phyloP scores from a whole-genome alignment of 2,888 invertebrate genomes.

The Microctonus hyperodae region DNA sequence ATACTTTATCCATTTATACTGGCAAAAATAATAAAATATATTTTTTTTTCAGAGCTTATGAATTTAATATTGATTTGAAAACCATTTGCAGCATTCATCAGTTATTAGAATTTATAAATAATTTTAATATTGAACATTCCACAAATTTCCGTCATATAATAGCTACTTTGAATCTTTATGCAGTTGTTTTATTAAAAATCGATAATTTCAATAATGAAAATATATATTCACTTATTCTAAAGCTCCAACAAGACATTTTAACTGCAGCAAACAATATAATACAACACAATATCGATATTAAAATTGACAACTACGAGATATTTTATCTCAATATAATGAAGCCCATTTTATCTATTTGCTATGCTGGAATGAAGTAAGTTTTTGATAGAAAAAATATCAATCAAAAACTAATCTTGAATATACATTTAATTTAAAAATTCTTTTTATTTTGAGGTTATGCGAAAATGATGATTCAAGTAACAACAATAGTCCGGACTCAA shows the following conservation, averaged over 20 bases:
- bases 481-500: too few species aligned
- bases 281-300: neutral
- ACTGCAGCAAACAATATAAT: neutral
- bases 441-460: neutral
- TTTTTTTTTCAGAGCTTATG: slow-evolving; percentile 34
- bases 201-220: neutral
- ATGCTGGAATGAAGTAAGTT: neutral
- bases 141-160: neutral
- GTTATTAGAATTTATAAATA: slow-evolving; percentile 37
- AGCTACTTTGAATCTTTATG: neutral
- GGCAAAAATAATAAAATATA: neutral
- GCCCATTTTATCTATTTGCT: neutral
- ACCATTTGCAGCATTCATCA: slow-evolving; percentile 33
- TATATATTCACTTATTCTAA: neutral
- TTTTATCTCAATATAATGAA: neutral
- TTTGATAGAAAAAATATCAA: neutral
- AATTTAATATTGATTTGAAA: slow-evolving; percentile 30
- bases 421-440: neutral
- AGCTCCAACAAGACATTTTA: neutral
- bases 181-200: neutral
- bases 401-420: neutral
- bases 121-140: slow-evolving; percentile 29
- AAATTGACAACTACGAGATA: neutral
- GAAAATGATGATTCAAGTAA: neutral
- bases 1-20: neutral